phyloP scores from a whole-genome alignment of 2,797 vertebrate genomes.

The Rhodeus uyekii region DNA sequence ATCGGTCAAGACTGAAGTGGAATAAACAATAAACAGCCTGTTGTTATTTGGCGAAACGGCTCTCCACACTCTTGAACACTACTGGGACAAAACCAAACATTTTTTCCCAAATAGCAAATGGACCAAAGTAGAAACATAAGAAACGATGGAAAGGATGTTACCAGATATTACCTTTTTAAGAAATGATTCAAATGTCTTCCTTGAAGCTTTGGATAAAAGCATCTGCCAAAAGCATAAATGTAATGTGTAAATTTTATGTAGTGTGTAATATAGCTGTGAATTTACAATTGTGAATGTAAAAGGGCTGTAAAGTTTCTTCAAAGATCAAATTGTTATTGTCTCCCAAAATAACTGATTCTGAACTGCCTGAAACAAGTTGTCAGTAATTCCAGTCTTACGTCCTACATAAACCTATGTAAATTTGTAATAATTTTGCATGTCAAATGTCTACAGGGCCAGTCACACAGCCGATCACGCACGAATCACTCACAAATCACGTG shows the following conservation, averaged over 20 bases:
- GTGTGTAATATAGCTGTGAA: not conserved
- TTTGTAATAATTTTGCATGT: not conserved
- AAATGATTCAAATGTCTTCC: no score
- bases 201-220: no score
- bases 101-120: constrained; percentile 64
- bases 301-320: not conserved
- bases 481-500: no score
- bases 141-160: constrained; percentile 36
- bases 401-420: not conserved
- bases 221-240: no score
- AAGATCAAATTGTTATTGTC: not conserved
- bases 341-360: not conserved
- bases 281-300: not conserved
- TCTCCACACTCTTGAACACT: constrained; percentile 59
- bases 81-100: constrained; percentile 56
- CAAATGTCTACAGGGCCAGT: no score
- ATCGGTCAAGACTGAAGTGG: constrained; percentile 53
- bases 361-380: not conserved
- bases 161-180: not conserved
- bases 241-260: no score
- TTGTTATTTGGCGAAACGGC: constrained; percentile 62
- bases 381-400: not conserved
- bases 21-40: constrained; percentile 68
- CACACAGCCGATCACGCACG: no score
- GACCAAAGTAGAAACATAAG: constrained; percentile 58